phyloP scores from a whole-genome alignment of 1,140 invertebrate species.

The Luehdorfia chinensis region DNA sequence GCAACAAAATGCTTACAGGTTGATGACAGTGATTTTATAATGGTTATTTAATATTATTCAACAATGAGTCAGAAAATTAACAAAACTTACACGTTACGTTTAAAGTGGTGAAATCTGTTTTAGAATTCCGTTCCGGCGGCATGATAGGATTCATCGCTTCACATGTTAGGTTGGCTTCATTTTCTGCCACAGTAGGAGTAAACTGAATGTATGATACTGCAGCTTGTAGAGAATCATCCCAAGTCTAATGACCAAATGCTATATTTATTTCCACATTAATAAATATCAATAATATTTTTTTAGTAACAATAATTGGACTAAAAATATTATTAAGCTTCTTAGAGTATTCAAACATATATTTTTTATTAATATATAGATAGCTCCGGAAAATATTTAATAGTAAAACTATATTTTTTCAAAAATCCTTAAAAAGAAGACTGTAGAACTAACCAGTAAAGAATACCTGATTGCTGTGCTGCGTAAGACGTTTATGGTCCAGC shows the following conservation, averaged over 20 bases:
- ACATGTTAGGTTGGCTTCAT: constrained; percentile 87
- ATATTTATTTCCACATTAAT: too few relatives aligned
- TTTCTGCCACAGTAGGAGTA: constrained; percentile 84
- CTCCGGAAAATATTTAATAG: too few relatives aligned
- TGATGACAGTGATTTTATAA: too few relatives aligned
- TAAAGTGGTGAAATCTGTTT: constrained; percentile 87
- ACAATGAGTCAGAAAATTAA: neutral
- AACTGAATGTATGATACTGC: constrained; percentile 87
- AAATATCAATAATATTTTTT: neutral
- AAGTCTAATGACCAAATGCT: constrained; percentile 39
- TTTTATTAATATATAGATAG: neutral
- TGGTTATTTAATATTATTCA: too few relatives aligned
- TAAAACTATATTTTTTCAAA: too few relatives aligned
- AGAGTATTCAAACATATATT: neutral
- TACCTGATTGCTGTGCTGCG: constrained; percentile 68
- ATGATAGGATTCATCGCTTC: constrained; percentile 88
- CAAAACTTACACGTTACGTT: constrained; percentile 90
- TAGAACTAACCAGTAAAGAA: constrained; percentile 14
- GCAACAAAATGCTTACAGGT: too few relatives aligned
- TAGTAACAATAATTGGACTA: neutral
- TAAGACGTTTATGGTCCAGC: constrained; percentile 79
- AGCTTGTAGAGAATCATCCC: constrained; percentile 79
- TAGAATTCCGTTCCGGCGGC: constrained; percentile 78
- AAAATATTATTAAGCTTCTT: neutral
- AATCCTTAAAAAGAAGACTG: too few relatives aligned